Base-by-base conservation (phyloP, 1,140 invertebrate genomes). In the Sweltsa coloradensis region DNA sequence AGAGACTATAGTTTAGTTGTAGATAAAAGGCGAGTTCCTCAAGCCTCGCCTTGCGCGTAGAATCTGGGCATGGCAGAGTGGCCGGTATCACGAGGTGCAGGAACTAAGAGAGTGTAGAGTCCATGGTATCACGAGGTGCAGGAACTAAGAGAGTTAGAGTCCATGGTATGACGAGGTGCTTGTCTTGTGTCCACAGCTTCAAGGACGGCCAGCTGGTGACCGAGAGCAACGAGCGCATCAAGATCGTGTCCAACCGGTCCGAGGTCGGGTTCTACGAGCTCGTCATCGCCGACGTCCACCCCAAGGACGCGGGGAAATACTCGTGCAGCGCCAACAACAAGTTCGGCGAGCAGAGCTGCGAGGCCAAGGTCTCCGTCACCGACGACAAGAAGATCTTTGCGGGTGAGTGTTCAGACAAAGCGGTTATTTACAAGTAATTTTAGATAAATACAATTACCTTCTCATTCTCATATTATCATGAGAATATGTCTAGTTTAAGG, bases 261-360 rank as follows among this genome's bases (percentile, higher is more conserved):
- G 84, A 86, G 13, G 78, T 77, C 22, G 91, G 91, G 31, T 90
- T 83, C 56, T 95, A 90, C 68, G 88, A 94, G 63, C 57, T 99
- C 19, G 77, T 94, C 2, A 92, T 98, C 51, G 74, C 79, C 0
- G 78, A 91, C 51, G 88, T 94, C 0, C 76, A 72, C 43, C 73
- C 74, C 21, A 59, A 70, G 11, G 94, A 98, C 66, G 85, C 83
- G 26, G 96, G 94, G 7, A 73, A 74, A 18, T 99, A 98, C 67
- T 80, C 81, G 40, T 94, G 89, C 60, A 78, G 78, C 1, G 92
- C 91, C 5, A 75, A 68, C 2, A 99, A 99, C 63, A 79, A 76
- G 40, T 81, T 77, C 56, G 92, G 92, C 0, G 78, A 86, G 53
- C 78, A 76, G 5, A 72, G 73, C 3, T 84, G 83, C 37, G 80